Evolutionary conservation across 1,140 invertebrate species (phyloP).

Genomic region (Achroia grisella): DNA sequence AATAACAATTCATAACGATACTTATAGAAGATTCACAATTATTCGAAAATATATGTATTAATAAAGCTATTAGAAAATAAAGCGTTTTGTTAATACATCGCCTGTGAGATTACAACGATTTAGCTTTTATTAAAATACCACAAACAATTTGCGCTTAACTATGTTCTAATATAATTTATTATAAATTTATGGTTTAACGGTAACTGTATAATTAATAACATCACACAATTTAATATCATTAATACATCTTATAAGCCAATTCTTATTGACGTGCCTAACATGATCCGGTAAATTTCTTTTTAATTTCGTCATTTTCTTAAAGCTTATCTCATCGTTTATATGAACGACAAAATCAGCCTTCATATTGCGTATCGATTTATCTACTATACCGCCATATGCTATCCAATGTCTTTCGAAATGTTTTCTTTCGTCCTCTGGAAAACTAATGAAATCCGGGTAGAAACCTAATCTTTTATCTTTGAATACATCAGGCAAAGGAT

Average conservation of each 20-base stretch:
- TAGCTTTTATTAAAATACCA: no score
- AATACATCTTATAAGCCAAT: conserved; percentile 72
- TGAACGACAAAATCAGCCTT: conserved; percentile 72
- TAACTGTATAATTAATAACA: conserved; percentile 60
- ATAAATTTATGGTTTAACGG: conserved; percentile 29
- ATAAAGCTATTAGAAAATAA: no score
- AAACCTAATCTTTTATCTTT: conserved; percentile 51
- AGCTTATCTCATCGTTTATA: conserved; percentile 45
- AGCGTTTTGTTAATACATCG: no score
- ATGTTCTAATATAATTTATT: no score
- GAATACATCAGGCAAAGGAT: conserved; percentile 59
- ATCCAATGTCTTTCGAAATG: conserved; percentile 71
- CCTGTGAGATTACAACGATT: no score
- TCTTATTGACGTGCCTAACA: conserved; percentile 67
- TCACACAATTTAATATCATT: conserved; percentile 56
- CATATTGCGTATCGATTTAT: conserved; percentile 45
- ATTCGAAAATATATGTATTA: no score
- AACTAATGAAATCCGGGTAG: conserved; percentile 58
- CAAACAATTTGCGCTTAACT: no score
- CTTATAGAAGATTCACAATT: no score
- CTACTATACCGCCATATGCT: conserved; percentile 67
- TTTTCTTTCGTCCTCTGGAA: conserved; percentile 42
- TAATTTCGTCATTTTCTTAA: conserved; percentile 48
- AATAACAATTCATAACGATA: no score
- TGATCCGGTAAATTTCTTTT: conserved; percentile 38